Evolutionary conservation across 2,888 invertebrate species (phyloP).

Genomic region (Leptinotarsa haldemani): DNA sequence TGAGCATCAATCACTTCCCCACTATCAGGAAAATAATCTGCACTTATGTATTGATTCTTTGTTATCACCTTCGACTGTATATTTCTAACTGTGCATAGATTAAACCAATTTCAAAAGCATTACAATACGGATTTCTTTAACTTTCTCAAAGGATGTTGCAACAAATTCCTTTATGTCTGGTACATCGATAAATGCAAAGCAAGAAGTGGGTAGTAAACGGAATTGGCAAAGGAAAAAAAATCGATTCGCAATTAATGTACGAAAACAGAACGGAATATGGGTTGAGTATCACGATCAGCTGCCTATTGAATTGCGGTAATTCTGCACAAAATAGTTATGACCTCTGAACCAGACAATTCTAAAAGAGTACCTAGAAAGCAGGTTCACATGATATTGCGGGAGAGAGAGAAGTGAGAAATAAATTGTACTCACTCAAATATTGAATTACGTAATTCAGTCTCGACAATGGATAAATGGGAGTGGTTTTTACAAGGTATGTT

Average conservation of each 20-base stretch:
- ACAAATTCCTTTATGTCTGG: neutral
- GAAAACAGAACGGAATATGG: constrained; percentile 14
- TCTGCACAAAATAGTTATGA: constrained; percentile 51
- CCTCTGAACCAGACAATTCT: constrained; percentile 50
- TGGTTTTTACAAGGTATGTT: neutral
- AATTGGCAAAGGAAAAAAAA: neutral
- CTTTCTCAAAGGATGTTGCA: constrained; percentile 9
- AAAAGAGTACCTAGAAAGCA: constrained; percentile 51
- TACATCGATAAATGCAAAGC: constrained; percentile 6
- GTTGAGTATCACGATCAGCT: constrained; percentile 19
- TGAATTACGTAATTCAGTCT: constrained; percentile 28
- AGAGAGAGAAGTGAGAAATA: constrained; percentile 51
- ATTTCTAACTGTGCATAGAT: neutral
- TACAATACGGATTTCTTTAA: neutral
- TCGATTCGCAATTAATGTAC: constrained; percentile 13
- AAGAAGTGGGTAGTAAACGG: constrained; percentile 3
- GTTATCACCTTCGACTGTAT: too few species aligned
- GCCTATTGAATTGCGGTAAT: constrained; percentile 46
- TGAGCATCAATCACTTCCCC: too few species aligned
- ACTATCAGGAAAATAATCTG: too few species aligned
- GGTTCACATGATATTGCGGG: constrained; percentile 49
- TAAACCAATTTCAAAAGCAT: neutral
- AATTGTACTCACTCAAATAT: constrained; percentile 36
- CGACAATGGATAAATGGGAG: constrained; percentile 6
- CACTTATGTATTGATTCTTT: too few species aligned